phyloP scores from a whole-genome alignment of 1,140 invertebrate genomes.

The Ctenoplectra terminalis region DNA sequence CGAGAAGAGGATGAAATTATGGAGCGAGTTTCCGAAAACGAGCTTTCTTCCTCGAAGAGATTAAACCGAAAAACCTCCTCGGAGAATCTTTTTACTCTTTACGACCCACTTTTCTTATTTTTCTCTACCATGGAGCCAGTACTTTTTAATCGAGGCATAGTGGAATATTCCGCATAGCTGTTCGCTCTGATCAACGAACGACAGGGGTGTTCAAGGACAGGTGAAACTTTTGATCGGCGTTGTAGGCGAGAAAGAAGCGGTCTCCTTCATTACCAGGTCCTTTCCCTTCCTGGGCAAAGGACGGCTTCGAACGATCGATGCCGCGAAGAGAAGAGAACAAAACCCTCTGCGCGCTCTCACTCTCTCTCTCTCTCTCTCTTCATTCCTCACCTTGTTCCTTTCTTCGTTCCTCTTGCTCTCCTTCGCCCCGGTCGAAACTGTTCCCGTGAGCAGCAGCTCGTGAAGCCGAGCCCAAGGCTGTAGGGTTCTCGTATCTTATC shows the following conservation, averaged over 20 bases:
- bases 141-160: no score
- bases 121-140: neutral
- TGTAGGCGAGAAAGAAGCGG: constrained; percentile 23
- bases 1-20: neutral
- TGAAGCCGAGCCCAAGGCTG: constrained; percentile 55
- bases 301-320: constrained; percentile 60
- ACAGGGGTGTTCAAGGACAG: neutral
- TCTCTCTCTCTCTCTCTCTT: neutral
- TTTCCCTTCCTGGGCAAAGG: constrained; percentile 59
- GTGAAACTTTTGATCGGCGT: neutral
- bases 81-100: no score
- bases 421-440: constrained; percentile 9
- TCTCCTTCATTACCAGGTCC: constrained; percentile 58
- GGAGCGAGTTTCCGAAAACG: neutral
- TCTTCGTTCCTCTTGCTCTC: no score
- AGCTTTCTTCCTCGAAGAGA: neutral
- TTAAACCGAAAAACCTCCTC: neutral
- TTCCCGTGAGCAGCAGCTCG: constrained; percentile 59
- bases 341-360: constrained; percentile 1
- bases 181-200: no score
- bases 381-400: neutral
- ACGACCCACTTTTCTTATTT: neutral
- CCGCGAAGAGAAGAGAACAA: constrained; percentile 46
- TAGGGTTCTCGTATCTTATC: constrained; percentile 63
- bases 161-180: no score